Evolutionary conservation across 2,888 invertebrate genomes (phyloP), one percentile per base, ranked within the genome.

Genomic region (Hyalella azteca): DNA sequence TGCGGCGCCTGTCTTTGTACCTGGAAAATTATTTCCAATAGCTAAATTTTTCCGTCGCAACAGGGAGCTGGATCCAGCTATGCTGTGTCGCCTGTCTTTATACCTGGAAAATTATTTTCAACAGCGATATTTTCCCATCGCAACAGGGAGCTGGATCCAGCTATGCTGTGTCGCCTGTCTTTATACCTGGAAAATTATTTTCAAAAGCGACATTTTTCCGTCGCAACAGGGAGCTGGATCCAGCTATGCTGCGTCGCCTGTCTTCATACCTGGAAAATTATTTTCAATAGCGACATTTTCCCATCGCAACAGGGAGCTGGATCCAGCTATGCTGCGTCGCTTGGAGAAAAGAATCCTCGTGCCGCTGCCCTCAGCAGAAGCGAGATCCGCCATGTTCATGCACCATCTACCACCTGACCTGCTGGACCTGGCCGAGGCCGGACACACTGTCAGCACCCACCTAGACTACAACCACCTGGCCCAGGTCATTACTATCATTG

Each of bases 41-140:
- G n/a, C n/a, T n/a, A n/a, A n/a, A n/a, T n/a, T n/a, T n/a, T n/a
- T n/a, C n/a, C n/a, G n/a, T n/a, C n/a, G n/a, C 26, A 7, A 22
- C 86, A 94, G 94, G 93, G 94, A 95, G 87, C 91, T 97, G 83
- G 97, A 97, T 87, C 90, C 93, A 84, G 96, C 97, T 0, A 92
- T 97, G 88, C 88, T 97, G 54, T 89, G 97, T 59, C 90, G 97
- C 79, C 90, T 97, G n/a, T n/a, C n/a, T n/a, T n/a, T n/a, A n/a
- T n/a, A n/a, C n/a, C n/a, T n/a, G n/a, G n/a, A n/a, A n/a, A n/a
- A n/a, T n/a, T n/a, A n/a, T n/a, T n/a, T n/a, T n/a, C n/a, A n/a
- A n/a, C n/a, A n/a, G n/a, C n/a, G n/a, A n/a, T n/a, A n/a, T n/a
- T n/a, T n/a, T n/a, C n/a, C n/a, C n/a, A n/a, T n/a, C n/a, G n/a